These are phyloP conservation scores for Chlorospingus flavigularis DNA, from an alignment of 2,797 vertebrate species.

Conservation along the genomic window DNA sequence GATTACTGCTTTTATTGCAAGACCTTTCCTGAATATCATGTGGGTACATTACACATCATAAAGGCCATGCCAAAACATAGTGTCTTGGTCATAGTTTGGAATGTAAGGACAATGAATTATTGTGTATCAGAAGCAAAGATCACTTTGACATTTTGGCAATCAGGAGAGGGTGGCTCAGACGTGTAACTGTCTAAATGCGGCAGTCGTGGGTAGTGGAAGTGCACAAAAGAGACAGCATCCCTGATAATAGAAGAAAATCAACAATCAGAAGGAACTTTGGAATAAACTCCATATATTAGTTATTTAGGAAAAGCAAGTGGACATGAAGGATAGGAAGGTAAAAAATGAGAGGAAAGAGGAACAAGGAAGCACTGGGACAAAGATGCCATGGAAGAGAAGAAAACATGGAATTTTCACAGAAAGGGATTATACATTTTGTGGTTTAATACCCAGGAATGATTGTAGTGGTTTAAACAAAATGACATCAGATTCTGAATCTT, in stretches of 20 bases:
- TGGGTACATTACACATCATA: background rate
- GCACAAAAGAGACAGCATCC: background rate
- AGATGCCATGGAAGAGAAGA: background rate
- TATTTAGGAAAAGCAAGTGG: background rate
- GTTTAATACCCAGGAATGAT: background rate
- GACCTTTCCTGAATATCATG: background rate
- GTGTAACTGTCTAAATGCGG: background rate
- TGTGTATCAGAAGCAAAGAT: background rate
- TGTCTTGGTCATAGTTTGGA: background rate
- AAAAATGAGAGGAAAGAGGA: background rate
- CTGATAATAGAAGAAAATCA: background rate
- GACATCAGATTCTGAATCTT: background rate
- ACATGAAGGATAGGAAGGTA: background rate
- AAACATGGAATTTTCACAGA: background rate
- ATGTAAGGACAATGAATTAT: background rate
- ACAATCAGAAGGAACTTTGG: background rate
- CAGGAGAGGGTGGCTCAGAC: background rate
- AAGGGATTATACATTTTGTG: background rate
- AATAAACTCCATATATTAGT: background rate
- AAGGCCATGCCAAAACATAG: background rate
- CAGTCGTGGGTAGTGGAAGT: background rate
- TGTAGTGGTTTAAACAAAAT: background rate
- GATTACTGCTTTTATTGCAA: slow-evolving; percentile 19
- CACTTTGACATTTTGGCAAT: background rate
- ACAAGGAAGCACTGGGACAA: background rate